Percentiles rank a stretch among this genome's conserved stretches.
These are phyloP conservation scores for Tachina lurida DNA, from an alignment of 2,888 invertebrate genomes.

Conservation along the genomic window DNA sequence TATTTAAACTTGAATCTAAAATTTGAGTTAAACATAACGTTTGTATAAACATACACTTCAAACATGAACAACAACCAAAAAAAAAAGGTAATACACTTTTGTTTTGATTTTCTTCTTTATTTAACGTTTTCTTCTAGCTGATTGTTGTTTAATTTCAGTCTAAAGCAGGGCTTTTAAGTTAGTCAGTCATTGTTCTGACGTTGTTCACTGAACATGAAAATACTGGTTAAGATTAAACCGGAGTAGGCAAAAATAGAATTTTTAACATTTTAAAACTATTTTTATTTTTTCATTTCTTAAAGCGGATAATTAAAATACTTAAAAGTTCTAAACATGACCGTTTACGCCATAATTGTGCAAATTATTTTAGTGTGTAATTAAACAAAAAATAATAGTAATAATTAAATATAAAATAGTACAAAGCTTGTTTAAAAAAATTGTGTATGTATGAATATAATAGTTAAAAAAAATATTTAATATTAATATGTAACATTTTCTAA, in stretches of 20 bases:
- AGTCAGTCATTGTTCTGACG: conserved; percentile 70
- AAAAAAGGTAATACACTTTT: conserved; percentile 22
- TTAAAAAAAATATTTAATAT: not conserved
- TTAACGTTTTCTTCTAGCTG: not conserved
- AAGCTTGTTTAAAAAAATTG: not conserved
- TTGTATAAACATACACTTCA: not conserved
- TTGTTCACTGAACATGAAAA: conserved; percentile 68
- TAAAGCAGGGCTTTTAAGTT: conserved; percentile 48
- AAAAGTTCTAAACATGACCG: conserved; percentile 77
- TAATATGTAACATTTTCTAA: conserved; percentile 8
- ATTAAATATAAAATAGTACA: not conserved
- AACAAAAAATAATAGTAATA: no score
- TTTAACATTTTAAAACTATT: conserved; percentile 17
- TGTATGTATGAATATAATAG: not conserved
- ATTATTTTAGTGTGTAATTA: conserved; percentile 80
- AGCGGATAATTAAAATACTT: conserved; percentile 4
- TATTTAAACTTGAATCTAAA: conserved; percentile 53
- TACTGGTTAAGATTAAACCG: conserved; percentile 52
- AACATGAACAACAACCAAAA: not conserved
- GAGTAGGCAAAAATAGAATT: not conserved
- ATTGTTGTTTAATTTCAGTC: conserved; percentile 42
- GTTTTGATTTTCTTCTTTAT: conserved; percentile 38
- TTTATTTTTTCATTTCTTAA: not conserved
- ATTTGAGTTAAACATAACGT: conserved; percentile 37
- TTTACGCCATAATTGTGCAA: conserved; percentile 81